Conservation (phyloP, 2,888 invertebrate genomes). For the Coelinius sp. region DNA sequence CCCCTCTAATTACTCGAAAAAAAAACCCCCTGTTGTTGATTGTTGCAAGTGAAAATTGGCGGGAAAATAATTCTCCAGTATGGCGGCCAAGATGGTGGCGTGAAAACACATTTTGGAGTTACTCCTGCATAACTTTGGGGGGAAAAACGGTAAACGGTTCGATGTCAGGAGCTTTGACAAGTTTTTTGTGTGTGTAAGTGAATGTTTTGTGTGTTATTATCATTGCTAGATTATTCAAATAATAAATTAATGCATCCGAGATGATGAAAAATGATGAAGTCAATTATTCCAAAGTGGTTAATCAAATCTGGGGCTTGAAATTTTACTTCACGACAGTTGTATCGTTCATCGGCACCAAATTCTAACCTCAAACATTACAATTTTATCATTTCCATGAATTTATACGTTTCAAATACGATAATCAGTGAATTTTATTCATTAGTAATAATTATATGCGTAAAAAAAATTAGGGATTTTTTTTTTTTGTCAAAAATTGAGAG, state of each 20-base stretch:
- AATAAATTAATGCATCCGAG: neutral
- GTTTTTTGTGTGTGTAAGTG: slow-evolving; percentile 27
- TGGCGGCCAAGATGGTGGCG: slow-evolving; percentile 13
- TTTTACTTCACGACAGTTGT: slow-evolving; percentile 10
- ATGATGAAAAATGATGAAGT: neutral
- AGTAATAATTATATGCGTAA: neutral
- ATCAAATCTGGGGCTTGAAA: neutral
- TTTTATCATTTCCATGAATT: neutral
- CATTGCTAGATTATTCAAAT: neutral
- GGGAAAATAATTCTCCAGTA: neutral
- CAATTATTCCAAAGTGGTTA: neutral
- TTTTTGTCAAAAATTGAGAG: neutral
- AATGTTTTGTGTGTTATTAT: neutral
- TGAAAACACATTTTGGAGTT: neutral
- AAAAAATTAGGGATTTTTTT: neutral
- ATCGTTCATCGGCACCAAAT: slow-evolving; percentile 25
- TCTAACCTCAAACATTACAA: slow-evolving; percentile 25
- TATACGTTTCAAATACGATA: neutral
- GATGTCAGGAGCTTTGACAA: slow-evolving; percentile 16
- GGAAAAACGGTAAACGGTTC: slow-evolving; percentile 15
- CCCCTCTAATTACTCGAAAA: neutral
- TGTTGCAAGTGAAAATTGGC: slow-evolving; percentile 7
- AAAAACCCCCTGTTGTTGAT: neutral
- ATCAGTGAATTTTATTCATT: neutral
- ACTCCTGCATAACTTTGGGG: neutral